Evolutionary conservation across 2,888 invertebrate species (phyloP).

Genomic region (Copidosoma aretas): DNA sequence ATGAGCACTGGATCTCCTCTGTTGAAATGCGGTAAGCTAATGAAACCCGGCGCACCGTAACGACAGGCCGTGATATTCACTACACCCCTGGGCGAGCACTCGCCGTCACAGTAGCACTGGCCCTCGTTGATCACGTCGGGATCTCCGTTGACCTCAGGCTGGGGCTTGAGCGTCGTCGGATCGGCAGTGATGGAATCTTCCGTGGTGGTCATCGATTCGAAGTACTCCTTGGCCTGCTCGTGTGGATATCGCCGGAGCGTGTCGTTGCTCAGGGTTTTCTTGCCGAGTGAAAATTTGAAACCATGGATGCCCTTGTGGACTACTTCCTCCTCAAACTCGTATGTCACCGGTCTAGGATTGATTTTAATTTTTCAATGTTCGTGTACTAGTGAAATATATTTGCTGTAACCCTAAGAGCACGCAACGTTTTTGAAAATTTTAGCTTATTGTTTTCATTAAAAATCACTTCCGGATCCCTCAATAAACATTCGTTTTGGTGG

Average conservation of each 20-base stretch:
- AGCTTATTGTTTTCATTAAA: too few species aligned
- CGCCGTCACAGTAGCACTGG: constrained; percentile 76
- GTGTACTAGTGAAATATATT: too few species aligned
- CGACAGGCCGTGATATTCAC: constrained; percentile 82
- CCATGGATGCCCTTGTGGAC: constrained; percentile 69
- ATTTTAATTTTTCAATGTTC: too few species aligned
- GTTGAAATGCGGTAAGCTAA: constrained; percentile 85
- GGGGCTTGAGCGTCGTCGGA: constrained; percentile 34
- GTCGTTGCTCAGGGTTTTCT: constrained; percentile 65
- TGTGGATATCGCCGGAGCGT: constrained; percentile 56
- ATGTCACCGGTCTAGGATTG: constrained; percentile 48
- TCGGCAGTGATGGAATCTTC: constrained; percentile 56
- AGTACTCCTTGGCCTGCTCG: constrained; percentile 57
- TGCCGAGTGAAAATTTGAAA: constrained; percentile 72
- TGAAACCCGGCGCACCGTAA: constrained; percentile 81
- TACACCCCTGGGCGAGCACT: constrained; percentile 76
- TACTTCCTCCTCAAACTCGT: constrained; percentile 67
- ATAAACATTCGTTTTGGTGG: too few species aligned
- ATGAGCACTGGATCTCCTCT: constrained; percentile 75
- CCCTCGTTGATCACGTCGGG: constrained; percentile 56
- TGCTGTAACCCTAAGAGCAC: too few species aligned
- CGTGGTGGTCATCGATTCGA: constrained; percentile 55
- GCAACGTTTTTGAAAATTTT: too few species aligned
- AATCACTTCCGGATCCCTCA: too few species aligned
- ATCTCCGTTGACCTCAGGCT: constrained; percentile 42